phyloP scores from a whole-genome alignment of 2,797 vertebrate genomes.

The Glossophaga mutica region DNA sequence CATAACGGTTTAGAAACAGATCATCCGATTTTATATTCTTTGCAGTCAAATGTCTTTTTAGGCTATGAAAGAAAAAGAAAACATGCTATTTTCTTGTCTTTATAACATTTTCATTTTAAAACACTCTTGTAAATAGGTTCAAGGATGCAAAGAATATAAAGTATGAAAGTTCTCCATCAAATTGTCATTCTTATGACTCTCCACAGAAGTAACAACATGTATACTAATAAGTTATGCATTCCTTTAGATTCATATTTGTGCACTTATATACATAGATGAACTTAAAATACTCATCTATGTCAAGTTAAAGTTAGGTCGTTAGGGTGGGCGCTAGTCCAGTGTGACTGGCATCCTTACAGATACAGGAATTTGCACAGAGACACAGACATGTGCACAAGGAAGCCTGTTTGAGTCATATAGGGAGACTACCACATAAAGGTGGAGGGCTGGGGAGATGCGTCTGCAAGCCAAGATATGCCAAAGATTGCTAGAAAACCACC shows the following conservation, averaged over 20 bases:
- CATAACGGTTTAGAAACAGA: constrained; percentile 90
- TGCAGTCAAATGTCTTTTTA: constrained; percentile 74
- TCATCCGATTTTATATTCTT: constrained; percentile 83
- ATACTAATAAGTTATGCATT: not conserved
- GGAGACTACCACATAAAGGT: not conserved
- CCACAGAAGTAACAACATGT: not conserved
- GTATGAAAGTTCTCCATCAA: not conserved
- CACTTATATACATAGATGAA: not conserved
- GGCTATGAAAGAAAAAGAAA: no score
- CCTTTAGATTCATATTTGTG: not conserved
- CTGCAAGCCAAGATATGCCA: not conserved
- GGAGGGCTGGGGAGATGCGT: not conserved
- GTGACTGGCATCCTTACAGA: not conserved
- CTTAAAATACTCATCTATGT: not conserved
- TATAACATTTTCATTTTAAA: not conserved
- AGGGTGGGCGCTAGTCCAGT: not conserved
- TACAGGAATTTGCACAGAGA: not conserved
- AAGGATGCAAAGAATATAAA: not conserved
- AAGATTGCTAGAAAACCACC: not conserved
- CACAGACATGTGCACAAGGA: not conserved
- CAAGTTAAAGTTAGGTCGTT: not conserved
- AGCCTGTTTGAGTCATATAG: not conserved
- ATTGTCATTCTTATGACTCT: not conserved
- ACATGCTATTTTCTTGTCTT: not conserved
- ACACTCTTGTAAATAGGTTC: not conserved